These are phyloP conservation scores for Progne subis DNA, from an alignment of 2,113 vertebrate species.

Conservation along the genomic window DNA sequence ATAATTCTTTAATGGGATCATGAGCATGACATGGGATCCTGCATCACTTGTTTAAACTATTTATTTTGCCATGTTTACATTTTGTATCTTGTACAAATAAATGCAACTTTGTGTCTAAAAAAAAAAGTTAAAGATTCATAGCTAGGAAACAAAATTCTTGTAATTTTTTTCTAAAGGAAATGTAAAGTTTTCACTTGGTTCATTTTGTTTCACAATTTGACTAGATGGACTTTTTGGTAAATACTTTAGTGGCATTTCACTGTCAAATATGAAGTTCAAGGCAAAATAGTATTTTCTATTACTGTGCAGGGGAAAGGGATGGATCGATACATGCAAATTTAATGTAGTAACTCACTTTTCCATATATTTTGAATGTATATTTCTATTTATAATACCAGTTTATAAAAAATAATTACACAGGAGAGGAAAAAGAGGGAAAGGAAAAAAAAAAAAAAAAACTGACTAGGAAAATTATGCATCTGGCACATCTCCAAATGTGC, in stretches of 20 bases:
- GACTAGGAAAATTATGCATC: slow-evolving; percentile 82
- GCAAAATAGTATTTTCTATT: slow-evolving; percentile 91
- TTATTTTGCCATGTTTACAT: slow-evolving; percentile 99
- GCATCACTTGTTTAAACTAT: slow-evolving; percentile 94
- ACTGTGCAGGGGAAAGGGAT: slow-evolving; percentile 86
- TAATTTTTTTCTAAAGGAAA: slow-evolving; percentile 86
- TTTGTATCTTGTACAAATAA: slow-evolving; percentile 96
- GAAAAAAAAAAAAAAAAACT: background rate
- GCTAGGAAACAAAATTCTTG: slow-evolving; percentile 87
- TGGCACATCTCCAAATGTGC: slow-evolving; percentile 74
- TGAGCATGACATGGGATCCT: slow-evolving; percentile 92
- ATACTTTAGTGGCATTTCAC: slow-evolving; percentile 87
- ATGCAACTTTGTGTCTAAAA: slow-evolving; percentile 92
- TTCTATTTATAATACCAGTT: slow-evolving; percentile 90
- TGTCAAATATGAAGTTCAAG: slow-evolving; percentile 86
- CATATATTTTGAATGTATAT: slow-evolving; percentile 89
- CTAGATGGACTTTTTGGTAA: slow-evolving; percentile 88
- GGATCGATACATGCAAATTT: slow-evolving; percentile 86
- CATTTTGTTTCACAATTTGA: slow-evolving; percentile 89
- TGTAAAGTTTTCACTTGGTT: slow-evolving; percentile 88
- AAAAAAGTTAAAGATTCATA: slow-evolving; percentile 86
- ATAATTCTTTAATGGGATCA: slow-evolving; percentile 91
- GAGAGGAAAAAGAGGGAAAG: background rate
- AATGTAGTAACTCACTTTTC: slow-evolving; percentile 86
- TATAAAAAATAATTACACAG: slow-evolving; percentile 85